Evolutionary conservation across 1,140 invertebrate species (phyloP), one percentile per base, ranked within the genome.

Genomic region (Globodera rostochiensis): DNA sequence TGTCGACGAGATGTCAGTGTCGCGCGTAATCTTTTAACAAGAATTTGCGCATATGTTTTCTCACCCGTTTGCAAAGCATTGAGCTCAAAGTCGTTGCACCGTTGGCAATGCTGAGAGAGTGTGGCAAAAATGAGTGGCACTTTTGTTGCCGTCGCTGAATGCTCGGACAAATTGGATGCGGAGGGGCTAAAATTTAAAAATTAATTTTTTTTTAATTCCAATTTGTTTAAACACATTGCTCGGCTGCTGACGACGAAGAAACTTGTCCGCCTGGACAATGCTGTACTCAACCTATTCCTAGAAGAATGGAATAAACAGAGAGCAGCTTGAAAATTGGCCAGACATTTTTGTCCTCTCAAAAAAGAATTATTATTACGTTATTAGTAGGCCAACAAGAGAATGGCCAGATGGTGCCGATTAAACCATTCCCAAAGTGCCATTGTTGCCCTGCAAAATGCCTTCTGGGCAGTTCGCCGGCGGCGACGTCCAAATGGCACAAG

Each of bases 201-300:
- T 36, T 36, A 36, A 57, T 76, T 50, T 75, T 36, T 19, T 57
- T 57, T 8, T 3, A 15, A 6, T 13, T 25, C 19, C 49, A 75
- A 73, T 19, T 50, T 75, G 15, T 75, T 75, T 5, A 75, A 64
- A 75, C n/a, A 46, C 60, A 3, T 21, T 78, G 13, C 66, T 78
- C 11, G 66, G n/a, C n/a, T n/a, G 45, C 46, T 78, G 77, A 25
- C 77, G 53, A 7, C 77, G 53, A 21, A 78, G 69, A 13, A 78
- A 46, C 45, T 69, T 78, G 70, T 78, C 66, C 47, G 77, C 70
- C 4, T 49, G 47, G 2, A 19, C 36, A 47, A 78, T 13, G 69
- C 66, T 78, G 6, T 78, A 25, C 49, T 78, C 77, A 70, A 78
- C 77, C 21, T 78, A 78, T 70, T 78, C 77, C 13, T 70, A 64